Percentiles rank a stretch among this genome's conserved stretches.
phyloP scores from a whole-genome alignment of 2,797 vertebrate species.

The Psittacula echo region DNA sequence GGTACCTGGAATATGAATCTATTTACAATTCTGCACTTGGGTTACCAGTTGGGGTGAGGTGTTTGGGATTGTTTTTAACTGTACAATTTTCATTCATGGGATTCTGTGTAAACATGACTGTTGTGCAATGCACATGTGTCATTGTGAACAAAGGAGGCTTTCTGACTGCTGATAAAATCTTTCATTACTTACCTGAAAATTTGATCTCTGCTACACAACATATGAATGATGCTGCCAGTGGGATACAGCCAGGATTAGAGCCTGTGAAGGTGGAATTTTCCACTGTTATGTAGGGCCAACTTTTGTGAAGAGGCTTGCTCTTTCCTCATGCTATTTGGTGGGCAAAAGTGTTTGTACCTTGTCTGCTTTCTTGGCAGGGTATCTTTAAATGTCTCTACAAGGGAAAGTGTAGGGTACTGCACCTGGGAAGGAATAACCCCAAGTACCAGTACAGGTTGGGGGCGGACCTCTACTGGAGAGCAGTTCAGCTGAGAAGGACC shows the following conservation, averaged over 20 bases:
- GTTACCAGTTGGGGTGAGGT: neutral
- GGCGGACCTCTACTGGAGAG: too few species aligned
- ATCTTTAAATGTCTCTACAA: neutral
- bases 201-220: neutral
- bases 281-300: accelerated
- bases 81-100: neutral
- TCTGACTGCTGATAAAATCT: neutral
- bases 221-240: neutral
- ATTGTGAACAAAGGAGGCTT: neutral
- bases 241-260: neutral
- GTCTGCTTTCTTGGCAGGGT: neutral
- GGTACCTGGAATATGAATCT: neutral
- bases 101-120: neutral
- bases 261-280: neutral
- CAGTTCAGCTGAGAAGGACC: too few species aligned
- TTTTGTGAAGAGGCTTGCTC: neutral
- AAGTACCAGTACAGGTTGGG: too few species aligned
- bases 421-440: too few species aligned
- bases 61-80: neutral
- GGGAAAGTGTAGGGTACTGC: too few species aligned
- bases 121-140: neutral
- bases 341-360: neutral
- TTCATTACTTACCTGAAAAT: neutral
- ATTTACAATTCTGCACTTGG: neutral
- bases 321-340: neutral